phyloP scores from a whole-genome alignment of 1,140 invertebrate species.

The Drosophila repletoides region DNA sequence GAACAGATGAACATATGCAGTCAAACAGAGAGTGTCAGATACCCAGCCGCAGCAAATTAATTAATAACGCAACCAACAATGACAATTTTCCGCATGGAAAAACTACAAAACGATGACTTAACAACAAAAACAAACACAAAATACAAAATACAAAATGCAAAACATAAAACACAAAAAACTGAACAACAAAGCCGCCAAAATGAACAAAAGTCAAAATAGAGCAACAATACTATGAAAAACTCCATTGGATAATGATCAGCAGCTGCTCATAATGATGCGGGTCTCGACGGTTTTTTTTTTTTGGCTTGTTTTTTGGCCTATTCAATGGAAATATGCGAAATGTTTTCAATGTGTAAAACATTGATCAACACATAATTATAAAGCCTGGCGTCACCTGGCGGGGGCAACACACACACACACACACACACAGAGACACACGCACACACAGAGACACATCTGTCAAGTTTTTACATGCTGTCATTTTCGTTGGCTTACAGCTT shows the following conservation, averaged over 20 bases:
- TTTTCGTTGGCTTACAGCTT: constrained; percentile 4
- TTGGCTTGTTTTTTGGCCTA: constrained; percentile 11
- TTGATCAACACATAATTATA: constrained; percentile 43
- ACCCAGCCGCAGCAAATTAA: constrained; percentile 68
- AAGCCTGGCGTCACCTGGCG: constrained; percentile 32
- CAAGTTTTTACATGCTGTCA: constrained; percentile 3
- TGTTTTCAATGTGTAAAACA: too few relatives aligned
- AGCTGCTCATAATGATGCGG: constrained; percentile 13
- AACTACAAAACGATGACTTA: constrained; percentile 51
- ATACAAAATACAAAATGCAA: not conserved
- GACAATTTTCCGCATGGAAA: constrained; percentile 77
- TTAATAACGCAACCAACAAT: constrained; percentile 78
- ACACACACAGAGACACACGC: too few relatives aligned
- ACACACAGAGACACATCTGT: not conserved
- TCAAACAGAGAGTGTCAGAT: constrained; percentile 25
- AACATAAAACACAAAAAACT: constrained; percentile 9
- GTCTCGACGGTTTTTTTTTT: constrained; percentile 2
- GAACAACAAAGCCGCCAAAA: constrained; percentile 27
- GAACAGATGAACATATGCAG: too few relatives aligned
- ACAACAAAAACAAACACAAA: constrained; percentile 28
- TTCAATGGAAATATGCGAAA: constrained; percentile 12
- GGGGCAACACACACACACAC: not conserved
- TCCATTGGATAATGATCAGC: constrained; percentile 39
- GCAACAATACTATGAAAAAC: constrained; percentile 27
- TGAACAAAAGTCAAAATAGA: constrained; percentile 44